A percentile compares a stretch with the other conserved stretches of the same genome.
Conservation (phyloP, 1,140 invertebrate genomes). For the Leguminivora glycinivorella region DNA sequence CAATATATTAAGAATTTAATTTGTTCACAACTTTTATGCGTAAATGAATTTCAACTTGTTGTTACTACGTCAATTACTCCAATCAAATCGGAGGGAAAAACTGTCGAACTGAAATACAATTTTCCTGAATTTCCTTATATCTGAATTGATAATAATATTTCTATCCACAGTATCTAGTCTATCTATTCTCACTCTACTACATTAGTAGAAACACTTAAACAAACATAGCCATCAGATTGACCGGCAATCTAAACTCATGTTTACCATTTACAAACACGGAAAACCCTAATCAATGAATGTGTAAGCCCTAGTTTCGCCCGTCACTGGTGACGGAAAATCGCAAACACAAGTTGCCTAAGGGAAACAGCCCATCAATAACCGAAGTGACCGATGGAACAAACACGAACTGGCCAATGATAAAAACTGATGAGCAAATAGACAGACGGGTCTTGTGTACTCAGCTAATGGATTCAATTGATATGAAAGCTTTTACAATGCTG, state of each 20-base stretch:
- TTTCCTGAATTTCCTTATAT: not conserved
- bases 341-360: slow-evolving; percentile 47
- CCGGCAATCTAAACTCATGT: slow-evolving; percentile 18
- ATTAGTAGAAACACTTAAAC: slow-evolving; percentile 28
- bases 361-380: slow-evolving; percentile 72
- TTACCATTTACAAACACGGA: slow-evolving; percentile 16
- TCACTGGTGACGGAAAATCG: slow-evolving; percentile 40
- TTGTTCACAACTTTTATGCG: not conserved
- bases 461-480: slow-evolving; percentile 79
- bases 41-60: not conserved
- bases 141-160: not conserved
- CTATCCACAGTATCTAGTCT: not conserved
- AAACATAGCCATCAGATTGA: slow-evolving; percentile 20
- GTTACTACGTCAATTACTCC: not conserved
- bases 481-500: slow-evolving; percentile 78
- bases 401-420: slow-evolving; percentile 77
- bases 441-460: slow-evolving; percentile 74
- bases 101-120: too few relatives aligned
- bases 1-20: slow-evolving; percentile 20
- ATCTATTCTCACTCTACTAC: not conserved
- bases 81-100: not conserved
- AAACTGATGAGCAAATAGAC: slow-evolving; percentile 78
- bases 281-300: slow-evolving; percentile 26
- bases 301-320: slow-evolving; percentile 54
- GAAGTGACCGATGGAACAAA: slow-evolving; percentile 76